Base-by-base conservation (phyloP, 1,140 invertebrate genomes). In the Drosophila leontia region DNA sequence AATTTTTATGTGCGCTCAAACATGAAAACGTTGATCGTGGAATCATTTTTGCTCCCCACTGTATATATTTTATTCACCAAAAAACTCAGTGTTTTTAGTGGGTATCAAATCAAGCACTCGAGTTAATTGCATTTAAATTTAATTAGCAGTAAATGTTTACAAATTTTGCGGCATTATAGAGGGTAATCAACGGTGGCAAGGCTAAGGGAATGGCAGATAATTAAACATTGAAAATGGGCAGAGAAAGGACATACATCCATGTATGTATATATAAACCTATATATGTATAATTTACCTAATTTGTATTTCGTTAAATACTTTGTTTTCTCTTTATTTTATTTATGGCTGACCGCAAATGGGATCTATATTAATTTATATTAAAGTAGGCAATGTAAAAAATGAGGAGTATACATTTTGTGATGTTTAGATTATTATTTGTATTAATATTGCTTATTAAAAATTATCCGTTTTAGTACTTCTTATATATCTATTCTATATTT, bases 81-180 rank as follows among this genome's bases (percentile, higher is more conserved):
- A 70, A 81, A 72, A 77, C 50, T 17, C 32, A 19, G n/a, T 11
- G n/a, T 13, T 35, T 34, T 45, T 26, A 58, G 35, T 72, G 45
- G 45, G 39, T 50, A 62, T 74, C 64, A 83, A 88, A 87, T 87
- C 84, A 87, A 80, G 84, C 84, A 88, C 83, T 88, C 67, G 62
- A 90, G 56, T 88, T 88, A 88, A 88, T 88, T 88, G 81, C 81
- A 75, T 85, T 90, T 78, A 85, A 88, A 90, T 90, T 88, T 90
- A 88, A 88, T 88, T 90, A 88, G 81, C 78, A 90, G 78, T 85
- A 85, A 84, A 88, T 82, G 81, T 79, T 81, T 85, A 90, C 81
- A 76, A 78, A 90, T 88, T 75, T 80, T 72, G 81, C 44, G 85
- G 78, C 59, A 70, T 72, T 63, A 76, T 76, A n/a, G 39, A 68